Conservation (phyloP, 2,113 vertebrate species). For the Oxyruncus cristatus region DNA sequence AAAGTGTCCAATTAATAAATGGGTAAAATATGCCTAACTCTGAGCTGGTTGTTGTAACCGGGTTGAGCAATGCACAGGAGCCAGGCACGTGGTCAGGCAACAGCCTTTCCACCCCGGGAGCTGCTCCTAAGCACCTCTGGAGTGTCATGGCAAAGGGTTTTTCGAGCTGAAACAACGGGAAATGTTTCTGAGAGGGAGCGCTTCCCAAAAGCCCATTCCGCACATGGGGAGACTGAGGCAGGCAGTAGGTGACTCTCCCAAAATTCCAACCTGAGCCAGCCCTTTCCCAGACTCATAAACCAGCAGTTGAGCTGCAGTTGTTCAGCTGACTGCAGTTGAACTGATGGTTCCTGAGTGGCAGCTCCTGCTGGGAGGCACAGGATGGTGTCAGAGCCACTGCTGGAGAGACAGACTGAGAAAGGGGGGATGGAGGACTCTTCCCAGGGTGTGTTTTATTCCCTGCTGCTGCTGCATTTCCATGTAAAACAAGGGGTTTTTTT, state of each 20-base stretch:
- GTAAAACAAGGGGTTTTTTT: neutral
- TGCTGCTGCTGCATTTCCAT: neutral
- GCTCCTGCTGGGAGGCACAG: neutral
- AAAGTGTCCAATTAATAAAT: neutral
- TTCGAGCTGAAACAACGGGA: neutral
- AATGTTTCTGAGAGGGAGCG: neutral
- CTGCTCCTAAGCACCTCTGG: neutral
- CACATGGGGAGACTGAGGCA: neutral
- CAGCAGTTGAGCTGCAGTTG: neutral
- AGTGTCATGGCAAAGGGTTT: neutral
- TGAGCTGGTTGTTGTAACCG: neutral
- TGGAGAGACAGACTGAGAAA: neutral
- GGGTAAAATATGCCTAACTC: neutral
- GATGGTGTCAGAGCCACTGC: neutral
- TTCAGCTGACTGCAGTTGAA: neutral
- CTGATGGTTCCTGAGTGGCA: neutral
- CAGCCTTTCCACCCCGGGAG: neutral
- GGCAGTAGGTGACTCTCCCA: neutral
- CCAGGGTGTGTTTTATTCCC: neutral
- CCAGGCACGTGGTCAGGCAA: accelerated
- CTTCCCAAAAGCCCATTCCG: neutral
- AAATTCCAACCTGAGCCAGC: neutral
- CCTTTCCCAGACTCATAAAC: neutral
- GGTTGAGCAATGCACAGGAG: neutral
- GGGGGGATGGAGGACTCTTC: neutral